A percentile compares a stretch with the other conserved stretches of the same genome.
Evolutionary conservation across 2,797 vertebrate species (phyloP).

Genomic region (Okamejei kenojei): DNA sequence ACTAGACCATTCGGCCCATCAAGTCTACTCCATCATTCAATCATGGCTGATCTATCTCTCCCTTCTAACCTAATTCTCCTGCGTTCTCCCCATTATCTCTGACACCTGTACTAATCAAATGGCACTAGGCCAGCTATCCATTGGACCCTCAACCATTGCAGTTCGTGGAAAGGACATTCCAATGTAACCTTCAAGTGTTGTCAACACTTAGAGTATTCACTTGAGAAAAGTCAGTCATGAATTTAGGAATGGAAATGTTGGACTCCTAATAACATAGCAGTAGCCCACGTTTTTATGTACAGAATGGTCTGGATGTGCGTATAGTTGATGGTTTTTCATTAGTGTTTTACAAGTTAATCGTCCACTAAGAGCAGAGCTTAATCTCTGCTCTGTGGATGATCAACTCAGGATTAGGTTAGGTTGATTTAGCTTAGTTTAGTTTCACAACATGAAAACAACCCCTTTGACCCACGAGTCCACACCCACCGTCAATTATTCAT

Average conservation of each 20-base stretch:
- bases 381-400: background rate
- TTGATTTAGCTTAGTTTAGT: too few relatives aligned
- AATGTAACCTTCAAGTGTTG: background rate
- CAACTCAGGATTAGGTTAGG: too few relatives aligned
- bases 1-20: too few relatives aligned
- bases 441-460: too few relatives aligned
- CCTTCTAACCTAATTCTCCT: too few relatives aligned
- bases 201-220: background rate
- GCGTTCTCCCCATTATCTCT: too few relatives aligned
- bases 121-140: background rate
- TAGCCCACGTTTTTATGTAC: background rate
- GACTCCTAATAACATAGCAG: background rate
- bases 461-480: too few relatives aligned
- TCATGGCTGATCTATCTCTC: too few relatives aligned
- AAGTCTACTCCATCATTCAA: too few relatives aligned
- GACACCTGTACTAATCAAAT: too few relatives aligned
- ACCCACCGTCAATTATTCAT: too few relatives aligned
- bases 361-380: background rate
- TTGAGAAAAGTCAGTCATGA: background rate
- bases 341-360: background rate
- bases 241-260: background rate
- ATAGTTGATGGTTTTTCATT: background rate
- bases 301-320: background rate
- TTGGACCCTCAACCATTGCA: background rate
- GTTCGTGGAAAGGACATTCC: background rate